Evolutionary conservation across 2,113 vertebrate species (phyloP).

Genomic region (Nyctibius bracteatus): DNA sequence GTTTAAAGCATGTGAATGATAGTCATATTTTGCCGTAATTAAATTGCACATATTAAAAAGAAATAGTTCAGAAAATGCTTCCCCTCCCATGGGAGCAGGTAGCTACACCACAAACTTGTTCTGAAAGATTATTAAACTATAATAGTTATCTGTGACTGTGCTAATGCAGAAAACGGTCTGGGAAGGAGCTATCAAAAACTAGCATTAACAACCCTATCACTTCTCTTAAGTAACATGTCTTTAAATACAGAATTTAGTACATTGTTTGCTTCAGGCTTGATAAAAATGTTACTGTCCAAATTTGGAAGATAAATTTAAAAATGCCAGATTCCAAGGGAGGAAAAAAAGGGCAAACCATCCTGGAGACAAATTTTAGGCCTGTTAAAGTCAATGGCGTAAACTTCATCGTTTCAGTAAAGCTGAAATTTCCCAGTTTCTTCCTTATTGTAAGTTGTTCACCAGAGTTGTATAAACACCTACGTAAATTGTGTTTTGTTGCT

Average conservation of each 20-base stretch:
- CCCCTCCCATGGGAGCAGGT: not conserved
- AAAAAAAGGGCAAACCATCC: too few species aligned
- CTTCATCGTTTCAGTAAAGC: not conserved
- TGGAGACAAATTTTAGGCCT: not conserved
- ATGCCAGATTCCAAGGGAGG: not conserved
- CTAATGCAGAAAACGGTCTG: not conserved
- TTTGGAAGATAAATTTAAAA: not conserved
- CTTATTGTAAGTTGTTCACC: not conserved
- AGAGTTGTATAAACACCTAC: not conserved
- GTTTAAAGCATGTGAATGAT: not conserved
- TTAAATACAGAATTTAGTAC: not conserved
- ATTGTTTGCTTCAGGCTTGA: not conserved
- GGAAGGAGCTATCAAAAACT: not conserved
- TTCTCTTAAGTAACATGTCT: not conserved
- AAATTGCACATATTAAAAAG: not conserved
- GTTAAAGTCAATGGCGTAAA: not conserved
- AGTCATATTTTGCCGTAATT: not conserved
- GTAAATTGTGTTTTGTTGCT: not conserved
- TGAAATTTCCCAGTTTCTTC: not conserved
- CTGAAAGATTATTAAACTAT: not conserved
- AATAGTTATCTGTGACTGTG: not conserved
- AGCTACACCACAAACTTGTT: not conserved
- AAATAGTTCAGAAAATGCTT: not conserved
- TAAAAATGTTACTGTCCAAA: not conserved
- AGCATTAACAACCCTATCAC: not conserved